Evolutionary conservation across 1,140 invertebrate species (phyloP).

Genomic region (Caerostris extrusa): DNA sequence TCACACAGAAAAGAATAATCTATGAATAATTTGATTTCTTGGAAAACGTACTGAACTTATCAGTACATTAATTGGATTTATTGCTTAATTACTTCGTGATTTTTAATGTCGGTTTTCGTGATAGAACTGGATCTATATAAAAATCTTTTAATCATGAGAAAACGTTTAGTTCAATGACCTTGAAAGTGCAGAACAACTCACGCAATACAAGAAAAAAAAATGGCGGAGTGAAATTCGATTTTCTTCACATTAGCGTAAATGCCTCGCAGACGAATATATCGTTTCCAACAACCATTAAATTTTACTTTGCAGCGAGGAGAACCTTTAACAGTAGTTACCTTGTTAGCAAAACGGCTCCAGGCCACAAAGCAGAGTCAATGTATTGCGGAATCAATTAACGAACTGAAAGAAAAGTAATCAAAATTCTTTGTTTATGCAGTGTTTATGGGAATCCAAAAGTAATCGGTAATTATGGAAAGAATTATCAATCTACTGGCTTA

Average conservation of each 20-base stretch:
- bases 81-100: too few species aligned
- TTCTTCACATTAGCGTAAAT: neutral
- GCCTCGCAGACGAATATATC: neutral
- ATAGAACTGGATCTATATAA: too few species aligned
- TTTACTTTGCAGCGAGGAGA: neutral
- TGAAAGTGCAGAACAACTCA: neutral
- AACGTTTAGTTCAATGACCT: neutral
- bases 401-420: neutral
- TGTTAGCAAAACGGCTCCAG: neutral
- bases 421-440: constrained; percentile 10
- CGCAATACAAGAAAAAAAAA: neutral
- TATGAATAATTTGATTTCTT: too few species aligned
- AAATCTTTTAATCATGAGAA: too few species aligned
- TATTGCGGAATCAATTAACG: neutral
- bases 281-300: neutral
- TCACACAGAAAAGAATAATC: too few species aligned
- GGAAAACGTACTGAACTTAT: too few species aligned
- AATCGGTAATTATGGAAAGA: neutral
- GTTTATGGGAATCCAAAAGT: neutral
- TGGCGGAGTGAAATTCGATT: neutral
- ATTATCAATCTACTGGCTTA: neutral
- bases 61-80: too few species aligned
- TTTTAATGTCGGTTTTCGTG: too few species aligned
- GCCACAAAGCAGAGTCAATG: neutral
- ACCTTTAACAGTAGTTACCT: constrained; percentile 1